Percentiles rank a stretch among this genome's conserved stretches.
Evolutionary conservation across 30 jellyfish, hydroid and myxozoan genomes (phyloP).

Genomic region (Phacellophora camtschatica): DNA sequence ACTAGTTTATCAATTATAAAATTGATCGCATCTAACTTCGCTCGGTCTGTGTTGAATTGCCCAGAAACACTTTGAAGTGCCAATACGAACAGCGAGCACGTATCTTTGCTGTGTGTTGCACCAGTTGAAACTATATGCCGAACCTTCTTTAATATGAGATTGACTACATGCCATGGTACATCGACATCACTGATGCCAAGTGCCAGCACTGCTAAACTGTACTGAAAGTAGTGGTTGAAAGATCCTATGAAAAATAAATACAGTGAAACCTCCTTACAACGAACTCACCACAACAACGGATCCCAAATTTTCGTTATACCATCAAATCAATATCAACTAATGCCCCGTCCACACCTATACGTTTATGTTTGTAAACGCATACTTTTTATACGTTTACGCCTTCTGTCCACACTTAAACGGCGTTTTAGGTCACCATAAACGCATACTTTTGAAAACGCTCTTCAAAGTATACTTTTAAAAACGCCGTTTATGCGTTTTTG

Average conservation of each 20-base stretch:
- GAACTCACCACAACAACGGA: too few species aligned
- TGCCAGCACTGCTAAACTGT: slow-evolving; percentile 27
- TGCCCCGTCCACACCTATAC: too few species aligned
- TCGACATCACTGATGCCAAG: slow-evolving; percentile 33
- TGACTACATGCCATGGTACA: slow-evolving; percentile 21
- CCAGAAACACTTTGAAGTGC: slow-evolving; percentile 30
- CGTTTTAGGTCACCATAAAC: too few species aligned
- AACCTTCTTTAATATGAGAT: not conserved
- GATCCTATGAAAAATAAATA: not conserved
- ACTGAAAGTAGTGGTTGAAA: slow-evolving; percentile 50
- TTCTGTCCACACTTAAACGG: too few species aligned
- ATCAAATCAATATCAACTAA: too few species aligned
- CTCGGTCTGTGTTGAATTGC: not conserved
- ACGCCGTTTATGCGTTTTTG: too few species aligned
- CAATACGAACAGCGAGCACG: slow-evolving; percentile 35
- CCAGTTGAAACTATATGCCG: slow-evolving; percentile 28
- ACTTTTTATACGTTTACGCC: too few species aligned
- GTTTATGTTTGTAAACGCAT: too few species aligned
- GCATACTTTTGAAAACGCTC: too few species aligned
- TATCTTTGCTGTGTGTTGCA: slow-evolving; percentile 38
- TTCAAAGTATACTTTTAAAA: too few species aligned
- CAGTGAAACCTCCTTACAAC: too few species aligned
- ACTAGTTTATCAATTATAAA: not conserved
- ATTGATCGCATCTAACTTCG: not conserved
- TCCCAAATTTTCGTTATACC: too few species aligned